Conservation (phyloP, 1,140 invertebrate species). For the Potamilus streckersoni region DNA sequence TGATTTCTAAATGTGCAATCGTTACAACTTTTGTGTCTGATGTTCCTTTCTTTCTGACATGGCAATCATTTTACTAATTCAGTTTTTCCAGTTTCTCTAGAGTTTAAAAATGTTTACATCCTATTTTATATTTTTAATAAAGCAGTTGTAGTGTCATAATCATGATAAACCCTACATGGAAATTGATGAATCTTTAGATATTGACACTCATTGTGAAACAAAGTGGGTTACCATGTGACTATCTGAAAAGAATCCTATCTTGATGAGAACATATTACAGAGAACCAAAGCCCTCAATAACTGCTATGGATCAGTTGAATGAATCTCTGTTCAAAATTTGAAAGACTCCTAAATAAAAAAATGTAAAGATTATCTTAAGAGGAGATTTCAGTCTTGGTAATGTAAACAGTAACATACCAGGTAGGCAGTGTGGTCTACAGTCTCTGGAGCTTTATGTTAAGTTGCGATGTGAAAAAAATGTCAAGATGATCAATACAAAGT, state of each 20-base stretch:
- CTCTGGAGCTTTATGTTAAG: conserved; percentile 7
- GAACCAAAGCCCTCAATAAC: background rate
- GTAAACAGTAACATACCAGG: conserved; percentile 6
- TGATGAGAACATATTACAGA: conserved; percentile 9
- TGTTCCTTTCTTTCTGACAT: no score
- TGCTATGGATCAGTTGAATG: background rate
- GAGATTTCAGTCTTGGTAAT: conserved; percentile 23
- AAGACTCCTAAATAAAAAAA: background rate
- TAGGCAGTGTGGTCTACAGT: background rate
- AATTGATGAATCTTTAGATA: conserved; percentile 4
- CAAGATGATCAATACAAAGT: conserved; percentile 6
- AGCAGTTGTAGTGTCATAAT: conserved; percentile 9
- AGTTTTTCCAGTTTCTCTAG: no score
- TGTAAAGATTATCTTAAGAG: conserved; percentile 16
- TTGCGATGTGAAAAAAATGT: conserved; percentile 8
- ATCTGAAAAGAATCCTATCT: background rate
- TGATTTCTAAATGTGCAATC: no score
- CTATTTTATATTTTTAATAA: background rate
- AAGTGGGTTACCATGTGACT: conserved; percentile 10
- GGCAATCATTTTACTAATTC: no score
- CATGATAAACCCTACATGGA: conserved; percentile 13
- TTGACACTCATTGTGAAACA: conserved; percentile 13
- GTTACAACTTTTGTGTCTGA: no score
- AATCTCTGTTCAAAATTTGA: background rate
- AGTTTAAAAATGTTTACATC: no score